Evolutionary conservation across 2,113 vertebrate genomes (phyloP).

Genomic region (Sula dactylatra): DNA sequence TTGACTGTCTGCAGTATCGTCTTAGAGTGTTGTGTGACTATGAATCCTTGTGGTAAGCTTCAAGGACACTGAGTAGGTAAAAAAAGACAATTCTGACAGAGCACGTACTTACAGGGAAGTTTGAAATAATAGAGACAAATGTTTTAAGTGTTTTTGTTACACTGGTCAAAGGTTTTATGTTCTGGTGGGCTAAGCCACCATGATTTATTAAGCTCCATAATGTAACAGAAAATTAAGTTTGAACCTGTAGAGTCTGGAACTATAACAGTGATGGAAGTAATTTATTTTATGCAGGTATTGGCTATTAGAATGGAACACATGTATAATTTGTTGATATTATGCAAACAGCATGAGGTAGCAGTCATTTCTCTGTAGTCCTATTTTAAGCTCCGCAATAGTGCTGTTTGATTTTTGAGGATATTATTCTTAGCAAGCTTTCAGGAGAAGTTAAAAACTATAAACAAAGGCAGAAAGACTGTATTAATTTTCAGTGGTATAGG

Average conservation of each 20-base stretch:
- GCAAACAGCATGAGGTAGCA: background rate
- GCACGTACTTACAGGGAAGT: background rate
- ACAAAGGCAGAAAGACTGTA: background rate
- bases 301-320: background rate
- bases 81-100: background rate
- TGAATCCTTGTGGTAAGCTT: slow-evolving; percentile 16
- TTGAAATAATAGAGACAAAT: background rate
- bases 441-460: background rate
- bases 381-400: background rate
- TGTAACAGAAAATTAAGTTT: background rate
- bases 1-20: background rate
- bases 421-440: slow-evolving; percentile 15
- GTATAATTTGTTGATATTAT: slow-evolving; percentile 31
- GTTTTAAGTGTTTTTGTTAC: background rate
- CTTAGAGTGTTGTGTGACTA: slow-evolving; percentile 29
- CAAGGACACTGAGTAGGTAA: slow-evolving; percentile 46
- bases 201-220: background rate
- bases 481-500: background rate
- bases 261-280: background rate
- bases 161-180: background rate
- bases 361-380: background rate
- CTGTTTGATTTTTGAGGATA: slow-evolving; percentile 17
- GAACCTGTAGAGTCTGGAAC: background rate
- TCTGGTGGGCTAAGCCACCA: background rate
- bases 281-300: background rate